phyloP scores from a whole-genome alignment of 2,113 vertebrate species.

The Pagrus major region DNA sequence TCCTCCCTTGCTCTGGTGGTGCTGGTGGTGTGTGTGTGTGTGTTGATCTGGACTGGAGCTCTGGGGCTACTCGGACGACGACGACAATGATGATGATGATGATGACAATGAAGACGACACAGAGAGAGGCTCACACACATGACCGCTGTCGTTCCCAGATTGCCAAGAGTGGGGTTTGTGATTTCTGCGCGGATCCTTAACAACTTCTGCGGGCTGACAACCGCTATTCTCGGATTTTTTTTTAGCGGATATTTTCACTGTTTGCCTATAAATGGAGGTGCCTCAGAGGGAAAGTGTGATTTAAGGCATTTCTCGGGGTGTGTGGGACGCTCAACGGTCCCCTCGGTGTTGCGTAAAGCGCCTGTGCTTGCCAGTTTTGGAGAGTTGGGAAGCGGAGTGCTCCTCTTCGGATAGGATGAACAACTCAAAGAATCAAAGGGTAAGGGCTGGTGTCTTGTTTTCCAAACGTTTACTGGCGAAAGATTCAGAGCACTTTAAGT shows the following conservation, averaged over 20 bases:
- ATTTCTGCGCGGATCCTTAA: constrained; percentile 32
- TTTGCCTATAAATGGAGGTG: constrained; percentile 34
- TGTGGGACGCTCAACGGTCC: constrained; percentile 45
- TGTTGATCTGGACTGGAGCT: constrained; percentile 48
- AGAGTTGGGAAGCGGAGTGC: constrained; percentile 65
- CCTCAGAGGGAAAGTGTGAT: constrained; percentile 55
- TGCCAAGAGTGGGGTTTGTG: constrained; percentile 1
- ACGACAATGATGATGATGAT: constrained; percentile 10
- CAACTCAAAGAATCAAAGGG: constrained; percentile 77
- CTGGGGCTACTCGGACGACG: constrained; percentile 31
- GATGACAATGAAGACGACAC: constrained; percentile 39
- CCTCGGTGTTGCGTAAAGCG: constrained; percentile 71
- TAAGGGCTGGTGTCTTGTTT: constrained; percentile 62
- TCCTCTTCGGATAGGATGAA: constrained; percentile 74
- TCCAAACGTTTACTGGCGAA: background rate
- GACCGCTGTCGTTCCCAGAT: constrained; percentile 48
- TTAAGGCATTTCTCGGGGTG: constrained; percentile 51
- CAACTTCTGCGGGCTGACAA: constrained; percentile 38
- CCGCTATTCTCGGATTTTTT: constrained; percentile 4
- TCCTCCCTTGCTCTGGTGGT: constrained; percentile 45
- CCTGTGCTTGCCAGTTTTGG: constrained; percentile 59
- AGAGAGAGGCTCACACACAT: constrained; percentile 51
- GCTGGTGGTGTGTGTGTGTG: background rate
- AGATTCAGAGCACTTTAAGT: background rate
- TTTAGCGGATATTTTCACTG: constrained; percentile 7